These are phyloP conservation scores for Chymomyza costata DNA, from an alignment of 1,140 invertebrate genomes.

Conservation along the genomic window DNA sequence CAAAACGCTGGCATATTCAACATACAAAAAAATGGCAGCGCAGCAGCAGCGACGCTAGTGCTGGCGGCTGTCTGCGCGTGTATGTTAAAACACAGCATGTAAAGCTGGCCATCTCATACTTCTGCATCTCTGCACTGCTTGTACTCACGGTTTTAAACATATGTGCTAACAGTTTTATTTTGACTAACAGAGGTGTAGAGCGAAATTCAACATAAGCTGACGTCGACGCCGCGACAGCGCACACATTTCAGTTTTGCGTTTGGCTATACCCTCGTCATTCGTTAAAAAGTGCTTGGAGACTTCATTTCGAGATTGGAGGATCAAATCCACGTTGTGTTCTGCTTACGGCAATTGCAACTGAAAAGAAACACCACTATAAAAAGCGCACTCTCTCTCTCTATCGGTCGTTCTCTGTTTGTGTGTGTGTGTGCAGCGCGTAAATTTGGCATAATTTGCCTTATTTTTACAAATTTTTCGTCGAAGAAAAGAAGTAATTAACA, in stretches of 20 bases:
- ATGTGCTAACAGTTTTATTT: too few relatives aligned
- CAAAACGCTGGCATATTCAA: too few relatives aligned
- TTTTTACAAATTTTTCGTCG: slow-evolving; percentile 30
- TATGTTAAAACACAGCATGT: too few relatives aligned
- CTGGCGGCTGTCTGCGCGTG: too few relatives aligned
- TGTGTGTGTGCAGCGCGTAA: slow-evolving; percentile 32
- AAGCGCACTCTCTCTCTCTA: slow-evolving; percentile 45
- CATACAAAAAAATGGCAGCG: background rate
- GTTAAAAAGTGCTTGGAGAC: slow-evolving; percentile 61
- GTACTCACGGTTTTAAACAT: too few relatives aligned
- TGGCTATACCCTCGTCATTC: slow-evolving; percentile 4
- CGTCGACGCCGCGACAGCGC: background rate
- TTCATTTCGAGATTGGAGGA: slow-evolving; percentile 74
- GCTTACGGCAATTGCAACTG: background rate
- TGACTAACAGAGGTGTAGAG: background rate
- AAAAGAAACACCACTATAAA: slow-evolving; percentile 24
- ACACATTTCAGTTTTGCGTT: slow-evolving; percentile 39
- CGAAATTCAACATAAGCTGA: background rate
- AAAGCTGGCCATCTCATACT: too few relatives aligned
- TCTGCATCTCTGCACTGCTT: too few relatives aligned
- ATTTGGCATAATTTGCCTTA: slow-evolving; percentile 37
- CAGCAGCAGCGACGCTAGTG: background rate
- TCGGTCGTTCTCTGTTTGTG: slow-evolving; percentile 35
- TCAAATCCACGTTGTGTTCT: slow-evolving; percentile 70
- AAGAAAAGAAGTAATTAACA: slow-evolving; percentile 23